A percentile compares a stretch with the other conserved stretches of the same genome.
These are phyloP conservation scores for Clarias gariepinus DNA, from an alignment of 2,113 vertebrate genomes.

Conservation along the genomic window DNA sequence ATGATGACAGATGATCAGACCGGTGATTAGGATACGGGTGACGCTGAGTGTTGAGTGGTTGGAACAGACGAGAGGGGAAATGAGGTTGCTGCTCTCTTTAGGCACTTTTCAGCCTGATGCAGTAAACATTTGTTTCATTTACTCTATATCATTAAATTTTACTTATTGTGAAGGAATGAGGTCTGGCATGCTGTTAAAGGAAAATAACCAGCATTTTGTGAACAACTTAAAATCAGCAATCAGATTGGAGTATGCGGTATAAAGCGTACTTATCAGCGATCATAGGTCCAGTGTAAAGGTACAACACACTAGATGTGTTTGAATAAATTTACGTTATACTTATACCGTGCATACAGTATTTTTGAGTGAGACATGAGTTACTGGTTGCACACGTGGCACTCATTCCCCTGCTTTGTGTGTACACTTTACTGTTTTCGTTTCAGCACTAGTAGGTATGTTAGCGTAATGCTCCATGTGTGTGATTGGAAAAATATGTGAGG, in stretches of 20 bases:
- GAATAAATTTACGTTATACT: neutral
- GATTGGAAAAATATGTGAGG: conserved; percentile 3
- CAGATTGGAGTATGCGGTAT: neutral
- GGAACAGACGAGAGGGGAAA: too few relatives aligned
- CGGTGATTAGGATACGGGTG: too few relatives aligned
- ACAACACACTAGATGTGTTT: neutral
- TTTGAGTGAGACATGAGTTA: neutral
- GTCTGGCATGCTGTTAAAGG: neutral
- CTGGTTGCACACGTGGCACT: neutral
- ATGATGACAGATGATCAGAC: too few relatives aligned
- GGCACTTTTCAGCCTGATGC: too few relatives aligned
- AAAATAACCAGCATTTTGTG: too few relatives aligned
- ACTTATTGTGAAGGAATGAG: too few relatives aligned
- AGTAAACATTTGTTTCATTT: too few relatives aligned
- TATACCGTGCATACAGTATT: neutral
- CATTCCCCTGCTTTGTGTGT: conserved; percentile 1
- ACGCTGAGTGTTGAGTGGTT: too few relatives aligned
- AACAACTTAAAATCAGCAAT: too few relatives aligned
- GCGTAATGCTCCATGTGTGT: neutral
- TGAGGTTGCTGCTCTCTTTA: too few relatives aligned
- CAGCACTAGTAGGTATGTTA: neutral
- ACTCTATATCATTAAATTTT: too few relatives aligned
- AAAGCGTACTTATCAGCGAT: neutral
- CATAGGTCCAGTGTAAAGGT: neutral
- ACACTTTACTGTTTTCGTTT: neutral